Evolutionary conservation across 2,888 invertebrate genomes (phyloP), one percentile per base, ranked within the genome.

Genomic region (Sialis lutaria): DNA sequence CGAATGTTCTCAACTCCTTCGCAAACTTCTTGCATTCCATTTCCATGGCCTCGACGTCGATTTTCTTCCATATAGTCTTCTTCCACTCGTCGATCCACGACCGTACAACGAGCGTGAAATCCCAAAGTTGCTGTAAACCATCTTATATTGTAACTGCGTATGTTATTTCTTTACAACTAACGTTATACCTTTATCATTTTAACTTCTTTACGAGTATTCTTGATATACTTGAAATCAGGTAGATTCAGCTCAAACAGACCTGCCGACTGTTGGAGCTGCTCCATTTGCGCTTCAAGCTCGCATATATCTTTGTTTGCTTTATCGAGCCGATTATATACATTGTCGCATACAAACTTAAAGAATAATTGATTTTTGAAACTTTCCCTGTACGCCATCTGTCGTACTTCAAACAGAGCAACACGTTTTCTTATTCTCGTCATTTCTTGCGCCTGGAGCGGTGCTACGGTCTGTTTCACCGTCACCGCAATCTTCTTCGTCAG

Each of bases 21-120:
- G 83, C 80, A 60, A 92, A 87, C 55, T 86, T 82, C 64, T 95
- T 95, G 66, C 92, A 88, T 60, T 93, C 92, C 63, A 87, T 81
- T 60, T 95, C 93, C 88, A 95, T 91, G 46, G 78, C 79, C 57
- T 95, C 95, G 2, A 92, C 87, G 57, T 95, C 91, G 50, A 95
- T 89, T 59, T 87, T 86, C 59, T 84, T 84, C 95, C 95, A 96
- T 0, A 83, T 79, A 0, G 92, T 93, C 49, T 77, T 85, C 64
- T 92, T 91, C 95, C 95, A 96, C 61, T 87, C 87, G 45, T 85
- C 80, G 48, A 95, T 80, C 48, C 82, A 84, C 1, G 84, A 82
- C 57, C 77, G 73, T 22, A 91, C 84, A 34, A 91, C 77, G 52
- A 74, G 71, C 40, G 85, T 79, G 61, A 88, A 91, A 65, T 95